phyloP scores from a whole-genome alignment of 2,888 invertebrate genomes.

The Dryobotodes eremita region DNA sequence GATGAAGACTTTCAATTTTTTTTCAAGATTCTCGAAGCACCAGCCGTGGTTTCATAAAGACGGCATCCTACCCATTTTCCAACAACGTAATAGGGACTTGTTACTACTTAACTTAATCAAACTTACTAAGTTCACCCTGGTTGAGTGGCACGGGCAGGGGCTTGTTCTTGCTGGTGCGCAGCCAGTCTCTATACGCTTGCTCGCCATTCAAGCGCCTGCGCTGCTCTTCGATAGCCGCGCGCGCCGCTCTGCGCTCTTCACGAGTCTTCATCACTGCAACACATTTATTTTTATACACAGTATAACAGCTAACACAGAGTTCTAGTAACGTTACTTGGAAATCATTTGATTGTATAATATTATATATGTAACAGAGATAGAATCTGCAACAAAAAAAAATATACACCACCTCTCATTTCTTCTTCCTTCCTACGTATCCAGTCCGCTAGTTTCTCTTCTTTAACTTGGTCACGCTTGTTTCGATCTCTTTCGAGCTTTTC shows the following conservation, averaged over 20 bases:
- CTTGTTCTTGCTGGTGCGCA: conserved; percentile 91
- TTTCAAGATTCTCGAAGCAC: no score
- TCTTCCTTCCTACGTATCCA: conserved; percentile 92
- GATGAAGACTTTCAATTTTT: no score
- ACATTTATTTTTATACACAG: neutral
- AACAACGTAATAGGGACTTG: neutral
- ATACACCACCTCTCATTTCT: conserved; percentile 88
- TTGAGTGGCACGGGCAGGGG: conserved; percentile 92
- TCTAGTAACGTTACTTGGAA: neutral
- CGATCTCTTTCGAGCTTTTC: conserved; percentile 84
- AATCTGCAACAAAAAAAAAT: neutral
- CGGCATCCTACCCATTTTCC: neutral
- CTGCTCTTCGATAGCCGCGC: conserved; percentile 88
- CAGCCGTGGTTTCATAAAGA: no score
- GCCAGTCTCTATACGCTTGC: conserved; percentile 92
- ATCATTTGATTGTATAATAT: neutral
- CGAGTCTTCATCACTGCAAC: conserved; percentile 85
- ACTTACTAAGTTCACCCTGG: conserved; percentile 91
- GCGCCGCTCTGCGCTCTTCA: conserved; percentile 86
- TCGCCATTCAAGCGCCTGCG: conserved; percentile 89
- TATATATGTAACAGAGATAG: neutral
- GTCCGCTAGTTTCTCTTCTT: conserved; percentile 87
- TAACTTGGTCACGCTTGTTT: conserved; percentile 80
- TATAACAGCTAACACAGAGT: neutral
- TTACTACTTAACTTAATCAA: neutral